These are phyloP conservation scores for Alcis repandata DNA, from an alignment of 2,888 invertebrate genomes.

Conservation along the genomic window DNA sequence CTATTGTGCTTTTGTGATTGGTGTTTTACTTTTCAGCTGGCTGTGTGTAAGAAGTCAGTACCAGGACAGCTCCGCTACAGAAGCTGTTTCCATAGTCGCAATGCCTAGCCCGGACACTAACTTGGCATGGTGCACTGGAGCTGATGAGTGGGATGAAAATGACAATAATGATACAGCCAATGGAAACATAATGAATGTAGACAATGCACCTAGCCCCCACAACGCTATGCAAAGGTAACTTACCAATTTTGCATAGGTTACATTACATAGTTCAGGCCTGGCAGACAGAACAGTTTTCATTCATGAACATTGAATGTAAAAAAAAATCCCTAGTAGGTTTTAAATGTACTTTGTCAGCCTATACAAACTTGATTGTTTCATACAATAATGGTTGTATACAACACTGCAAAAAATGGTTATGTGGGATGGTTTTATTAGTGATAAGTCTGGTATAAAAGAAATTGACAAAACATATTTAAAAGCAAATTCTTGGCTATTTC, in stretches of 20 bases:
- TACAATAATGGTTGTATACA: neutral
- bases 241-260: no score
- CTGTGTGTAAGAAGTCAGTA: conserved; percentile 91
- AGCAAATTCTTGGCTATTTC: no score
- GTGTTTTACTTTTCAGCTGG: conserved; percentile 87
- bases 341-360: no score
- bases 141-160: conserved; percentile 91
- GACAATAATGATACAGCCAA: conserved; percentile 89
- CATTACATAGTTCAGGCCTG: no score
- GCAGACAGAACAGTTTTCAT: no score
- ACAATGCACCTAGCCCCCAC: conserved; percentile 83
- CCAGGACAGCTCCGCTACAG: conserved; percentile 82
- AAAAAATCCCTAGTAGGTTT: no score
- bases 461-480: neutral
- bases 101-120: conserved; percentile 72
- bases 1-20: neutral
- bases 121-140: conserved; percentile 91
- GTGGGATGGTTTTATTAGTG: neutral
- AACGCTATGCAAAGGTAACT: conserved; percentile 76
- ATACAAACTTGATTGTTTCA: no score
- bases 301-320: no score
- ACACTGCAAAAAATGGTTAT: neutral
- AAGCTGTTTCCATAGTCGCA: conserved; percentile 63
- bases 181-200: conserved; percentile 89
- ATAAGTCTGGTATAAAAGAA: neutral